A percentile compares a stretch with the other conserved stretches of the same genome.
Evolutionary conservation across 2,797 vertebrate genomes (phyloP).

Genomic region (Sebastes minor): DNA sequence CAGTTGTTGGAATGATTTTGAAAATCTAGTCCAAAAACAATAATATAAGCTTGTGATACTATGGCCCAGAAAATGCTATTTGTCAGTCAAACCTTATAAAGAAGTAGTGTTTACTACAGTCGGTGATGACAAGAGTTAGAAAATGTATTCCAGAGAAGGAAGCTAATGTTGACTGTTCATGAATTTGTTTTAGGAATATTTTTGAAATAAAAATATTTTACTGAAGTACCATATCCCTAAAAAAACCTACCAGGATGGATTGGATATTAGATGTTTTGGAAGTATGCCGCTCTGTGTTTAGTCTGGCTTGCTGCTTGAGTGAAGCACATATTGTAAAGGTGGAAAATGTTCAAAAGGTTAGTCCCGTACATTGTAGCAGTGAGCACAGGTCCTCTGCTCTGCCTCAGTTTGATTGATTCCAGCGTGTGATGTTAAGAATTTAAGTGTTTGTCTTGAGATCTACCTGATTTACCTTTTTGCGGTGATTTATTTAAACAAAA

Average conservation of each 20-base stretch:
- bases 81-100: not conserved
- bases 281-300: constrained; percentile 38
- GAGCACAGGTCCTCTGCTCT: not conserved
- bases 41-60: not conserved
- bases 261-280: constrained; percentile 13
- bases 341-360: constrained; percentile 31
- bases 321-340: constrained; percentile 16
- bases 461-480: constrained; percentile 28
- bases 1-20: not conserved
- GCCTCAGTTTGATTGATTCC: constrained; percentile 24
- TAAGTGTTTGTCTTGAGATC: constrained; percentile 20
- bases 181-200: not conserved
- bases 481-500: constrained; percentile 43
- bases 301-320: constrained; percentile 35
- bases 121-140: not conserved
- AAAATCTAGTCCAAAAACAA: not conserved
- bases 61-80: not conserved
- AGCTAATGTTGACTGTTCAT: not conserved
- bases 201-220: constrained; percentile 10
- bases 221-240: not conserved
- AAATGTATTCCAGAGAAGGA: not conserved
- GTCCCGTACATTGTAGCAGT: constrained; percentile 8
- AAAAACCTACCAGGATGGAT: not conserved
- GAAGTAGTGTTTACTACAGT: not conserved
- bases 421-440: constrained; percentile 17